Evolutionary conservation across 1,140 invertebrate genomes (phyloP), one percentile per base, ranked within the genome.

Genomic region (Teleogryllus occipitalis): DNA sequence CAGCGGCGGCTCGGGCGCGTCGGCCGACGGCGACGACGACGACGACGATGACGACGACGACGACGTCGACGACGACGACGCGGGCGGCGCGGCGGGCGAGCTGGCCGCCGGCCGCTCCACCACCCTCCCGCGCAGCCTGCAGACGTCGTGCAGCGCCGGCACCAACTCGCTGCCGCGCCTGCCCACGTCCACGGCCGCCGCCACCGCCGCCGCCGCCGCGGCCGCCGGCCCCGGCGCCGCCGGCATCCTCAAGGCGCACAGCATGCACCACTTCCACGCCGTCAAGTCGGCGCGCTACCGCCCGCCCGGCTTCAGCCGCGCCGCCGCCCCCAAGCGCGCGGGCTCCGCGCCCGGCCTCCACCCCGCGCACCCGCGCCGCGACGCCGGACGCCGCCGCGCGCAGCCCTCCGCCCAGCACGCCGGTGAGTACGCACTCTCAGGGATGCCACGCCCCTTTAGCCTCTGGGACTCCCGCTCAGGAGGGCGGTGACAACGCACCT

Each of bases 271-370:
- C 83, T 89, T 92, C 82, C 87, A 88, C 74, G 88, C 89, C 81
- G 94, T 94, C 7, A 95, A 96, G 83, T 96, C 94, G 47, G 95
- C 95, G 7, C 86, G 95, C 6, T 96, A 97, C 84, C 87, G 95
- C 4, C 94, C 95, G 0, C 95, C 95, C 0, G 95, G 95, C 0
- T 93, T 94, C 85, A 89, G 88, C 76, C 85, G 81, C 15, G 49
- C 85, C 48, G 83, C 85, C 12, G 89, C 89, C 3, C 89, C 90
- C 18, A 93, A 93, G 80, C 86, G 92, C 22, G 92, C 93, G 8
- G 89, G 92, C 22, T 93, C 92, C 7, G 92, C 91, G 0, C 92
- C 92, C 0, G 93, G 93, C 0, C 87, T 94, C 10, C 92, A 93
- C 86, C 89, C 8, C 83, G 83, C 7, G 80, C 84, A 14, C 84